Evolutionary conservation across 2,797 vertebrate genomes (phyloP), one percentile per base, ranked within the genome.

Genomic region (Xenops minutus): DNA sequence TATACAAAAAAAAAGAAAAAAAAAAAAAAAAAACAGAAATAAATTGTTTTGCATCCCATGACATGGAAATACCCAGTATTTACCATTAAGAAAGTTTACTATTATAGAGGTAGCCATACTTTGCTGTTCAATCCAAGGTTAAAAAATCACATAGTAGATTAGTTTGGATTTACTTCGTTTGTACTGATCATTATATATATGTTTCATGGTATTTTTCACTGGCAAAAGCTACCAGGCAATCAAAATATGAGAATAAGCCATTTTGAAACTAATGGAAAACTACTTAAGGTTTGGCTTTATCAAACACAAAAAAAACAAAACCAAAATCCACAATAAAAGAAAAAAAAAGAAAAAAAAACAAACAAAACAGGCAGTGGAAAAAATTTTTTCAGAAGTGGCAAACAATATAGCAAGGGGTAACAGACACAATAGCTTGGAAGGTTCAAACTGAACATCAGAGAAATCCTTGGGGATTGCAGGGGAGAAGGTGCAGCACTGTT

Each of bases 401-500:
- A 83, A 77, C 7, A 54, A 30, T 12, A 21, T 21, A 44, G 17
- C 3, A 48, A 85, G 23, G 4, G 7, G 0, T 2, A 82, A 49
- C 1, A 61, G 9, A 56, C 10, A 54, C 7, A 44, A 32, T 7
- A 54, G 4, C 15, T 61, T 76, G 21, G 4, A 73, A 64, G 1
- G 8, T 61, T 85, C 30, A 44, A 26, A 23, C 6, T 32, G 3
- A 56, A 58, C 14, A 15, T 29, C 30, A 26, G 4, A 56, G 19
- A 62, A 20, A 4, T 29, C 32, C n/a, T 30, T 26, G 7, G 1
- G 1, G 3, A 0, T 12, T 62, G 15, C 23, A 5, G 3, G 5
- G 10, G 2, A 30, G 13, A 56, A 79, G 6, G 39, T 54, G 46
- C 6, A 61, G 1, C 6, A 6, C 9, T 58, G 30, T 15, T 34